Evolutionary conservation across 2,797 vertebrate genomes (phyloP).

Genomic region (Acropternis orthonyx): DNA sequence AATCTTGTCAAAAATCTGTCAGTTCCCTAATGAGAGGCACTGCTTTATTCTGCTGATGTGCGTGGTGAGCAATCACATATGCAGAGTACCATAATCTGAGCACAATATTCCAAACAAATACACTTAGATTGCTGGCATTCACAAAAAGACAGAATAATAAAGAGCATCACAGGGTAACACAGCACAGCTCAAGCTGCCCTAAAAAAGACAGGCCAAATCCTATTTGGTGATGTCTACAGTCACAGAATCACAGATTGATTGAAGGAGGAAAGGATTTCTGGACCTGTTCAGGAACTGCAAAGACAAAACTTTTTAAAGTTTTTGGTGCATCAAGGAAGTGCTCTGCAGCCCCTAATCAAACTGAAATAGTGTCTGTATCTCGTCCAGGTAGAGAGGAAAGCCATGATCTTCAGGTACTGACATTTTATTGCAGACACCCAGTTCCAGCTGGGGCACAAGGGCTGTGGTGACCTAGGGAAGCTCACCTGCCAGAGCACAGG

Average conservation of each 20-base stretch:
- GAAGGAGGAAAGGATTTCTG: not conserved
- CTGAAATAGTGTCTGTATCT: not conserved
- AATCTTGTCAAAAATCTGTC: conserved; percentile 4
- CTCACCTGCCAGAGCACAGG: not conserved
- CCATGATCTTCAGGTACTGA: not conserved
- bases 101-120: not conserved
- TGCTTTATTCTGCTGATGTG: conserved; percentile 1
- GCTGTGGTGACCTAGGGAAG: not conserved
- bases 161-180: not conserved
- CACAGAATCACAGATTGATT: not conserved
- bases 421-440: not conserved
- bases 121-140: not conserved
- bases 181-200: not conserved
- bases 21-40: not conserved
- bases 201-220: not conserved
- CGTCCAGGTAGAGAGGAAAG: not conserved
- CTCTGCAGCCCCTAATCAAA: not conserved
- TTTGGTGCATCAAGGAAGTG: not conserved
- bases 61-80: not conserved
- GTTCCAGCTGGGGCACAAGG: not conserved
- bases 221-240: not conserved
- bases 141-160: not conserved
- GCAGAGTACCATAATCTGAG: not conserved
- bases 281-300: not conserved
- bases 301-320: not conserved